These are phyloP conservation scores for Mycteria americana DNA, from an alignment of 2,797 vertebrate species.

Conservation along the genomic window DNA sequence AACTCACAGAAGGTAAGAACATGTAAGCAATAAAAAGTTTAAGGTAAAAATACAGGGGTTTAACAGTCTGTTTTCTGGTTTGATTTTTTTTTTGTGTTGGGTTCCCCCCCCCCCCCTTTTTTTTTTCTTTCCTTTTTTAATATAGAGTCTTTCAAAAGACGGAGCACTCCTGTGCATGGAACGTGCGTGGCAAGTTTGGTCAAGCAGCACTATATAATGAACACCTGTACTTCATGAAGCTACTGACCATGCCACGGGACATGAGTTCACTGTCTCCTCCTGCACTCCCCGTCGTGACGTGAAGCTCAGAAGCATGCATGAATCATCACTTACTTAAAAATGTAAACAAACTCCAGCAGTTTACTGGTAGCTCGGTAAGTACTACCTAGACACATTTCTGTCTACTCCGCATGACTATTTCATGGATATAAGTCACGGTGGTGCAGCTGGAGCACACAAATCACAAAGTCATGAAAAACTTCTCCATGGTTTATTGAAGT, in stretches of 20 bases:
- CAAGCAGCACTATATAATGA: background rate
- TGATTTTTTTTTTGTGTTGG: too few relatives aligned
- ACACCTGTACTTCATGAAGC: background rate
- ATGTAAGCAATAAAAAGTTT: background rate
- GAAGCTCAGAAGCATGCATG: background rate
- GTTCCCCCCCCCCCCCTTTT: too few relatives aligned
- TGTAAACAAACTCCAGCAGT: background rate
- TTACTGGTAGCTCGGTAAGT: background rate
- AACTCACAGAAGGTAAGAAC: background rate
- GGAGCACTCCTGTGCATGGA: background rate
- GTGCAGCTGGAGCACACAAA: background rate
- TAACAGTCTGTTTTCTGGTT: background rate
- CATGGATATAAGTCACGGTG: background rate
- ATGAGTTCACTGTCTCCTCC: background rate
- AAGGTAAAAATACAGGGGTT: background rate
- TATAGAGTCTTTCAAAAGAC: background rate
- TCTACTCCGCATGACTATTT: background rate
- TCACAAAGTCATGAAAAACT: background rate
- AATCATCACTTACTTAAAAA: background rate
- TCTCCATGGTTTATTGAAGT: background rate
- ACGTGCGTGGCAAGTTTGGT: background rate
- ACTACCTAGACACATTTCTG: background rate
- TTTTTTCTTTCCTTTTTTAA: background rate
- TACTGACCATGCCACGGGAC: background rate
- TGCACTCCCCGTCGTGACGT: fast-evolving